These are phyloP conservation scores for Dendrolimus kikuchii DNA, from an alignment of 1,140 invertebrate genomes.

Conservation along the genomic window DNA sequence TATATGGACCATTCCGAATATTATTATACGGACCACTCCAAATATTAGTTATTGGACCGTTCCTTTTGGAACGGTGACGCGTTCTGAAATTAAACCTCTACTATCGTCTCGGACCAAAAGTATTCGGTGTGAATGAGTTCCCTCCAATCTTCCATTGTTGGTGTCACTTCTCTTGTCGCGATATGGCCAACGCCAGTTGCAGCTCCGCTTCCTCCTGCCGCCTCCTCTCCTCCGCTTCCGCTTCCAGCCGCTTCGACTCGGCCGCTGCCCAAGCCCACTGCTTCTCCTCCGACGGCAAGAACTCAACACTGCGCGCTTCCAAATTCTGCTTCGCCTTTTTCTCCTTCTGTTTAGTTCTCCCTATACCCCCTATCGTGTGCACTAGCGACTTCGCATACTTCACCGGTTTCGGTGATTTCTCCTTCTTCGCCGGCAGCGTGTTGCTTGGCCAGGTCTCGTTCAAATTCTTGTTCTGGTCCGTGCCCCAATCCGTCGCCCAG, in stretches of 20 bases:
- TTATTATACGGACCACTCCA: no score
- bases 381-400: conserved; percentile 58
- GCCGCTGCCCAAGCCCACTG: conserved; percentile 74
- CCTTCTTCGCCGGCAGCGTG: conserved; percentile 55
- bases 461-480: conserved; percentile 42
- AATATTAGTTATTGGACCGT: no score
- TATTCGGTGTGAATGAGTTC: no score
- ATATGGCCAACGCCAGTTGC: conserved; percentile 72
- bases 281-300: conserved; percentile 64
- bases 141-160: background rate
- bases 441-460: conserved; percentile 58
- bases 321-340: conserved; percentile 33
- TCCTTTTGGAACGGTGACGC: no score
- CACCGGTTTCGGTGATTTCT: conserved; percentile 61
- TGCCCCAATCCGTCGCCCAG: conserved; percentile 45
- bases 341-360: conserved; percentile 42
- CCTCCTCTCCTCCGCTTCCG: conserved; percentile 56
- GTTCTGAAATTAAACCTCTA: no score
- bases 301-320: conserved; percentile 22
- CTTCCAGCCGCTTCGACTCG: conserved; percentile 69
- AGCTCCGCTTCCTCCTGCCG: conserved; percentile 71
- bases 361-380: conserved; percentile 60
- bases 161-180: conserved; percentile 56
- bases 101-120: no score
- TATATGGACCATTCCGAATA: no score